phyloP scores from a whole-genome alignment of 2,888 invertebrate species.

The Erebia ligea region DNA sequence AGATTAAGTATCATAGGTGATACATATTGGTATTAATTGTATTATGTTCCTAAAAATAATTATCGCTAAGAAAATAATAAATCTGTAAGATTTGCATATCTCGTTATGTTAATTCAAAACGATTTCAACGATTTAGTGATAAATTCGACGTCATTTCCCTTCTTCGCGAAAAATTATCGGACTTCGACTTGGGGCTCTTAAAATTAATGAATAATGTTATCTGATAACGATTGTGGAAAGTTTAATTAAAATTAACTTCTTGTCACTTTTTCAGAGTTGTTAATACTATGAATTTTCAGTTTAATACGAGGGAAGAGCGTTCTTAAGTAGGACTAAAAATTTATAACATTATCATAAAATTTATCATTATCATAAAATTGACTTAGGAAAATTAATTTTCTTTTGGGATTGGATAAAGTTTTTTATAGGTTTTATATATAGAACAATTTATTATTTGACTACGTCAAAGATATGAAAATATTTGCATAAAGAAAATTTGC shows the following conservation, averaged over 20 bases:
- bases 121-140: constrained; percentile 76
- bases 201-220: constrained; percentile 83
- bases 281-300: constrained; percentile 75
- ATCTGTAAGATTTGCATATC: constrained; percentile 77
- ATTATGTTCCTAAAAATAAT: constrained; percentile 58
- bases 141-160: constrained; percentile 80
- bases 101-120: constrained; percentile 74
- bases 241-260: constrained; percentile 80
- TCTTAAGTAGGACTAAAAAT: constrained; percentile 62
- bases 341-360: constrained; percentile 45
- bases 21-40: constrained; percentile 5
- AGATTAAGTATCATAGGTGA: too few relatives aligned
- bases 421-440: background rate
- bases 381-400: constrained; percentile 40
- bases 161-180: constrained; percentile 77
- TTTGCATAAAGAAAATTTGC: background rate
- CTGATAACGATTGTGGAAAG: constrained; percentile 79
- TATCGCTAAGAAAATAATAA: constrained; percentile 69
- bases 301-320: constrained; percentile 63
- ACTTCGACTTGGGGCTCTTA: constrained; percentile 75
- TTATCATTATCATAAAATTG: constrained; percentile 42
- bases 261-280: constrained; percentile 65
- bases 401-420: constrained; percentile 14
- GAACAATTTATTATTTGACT: constrained; percentile 1
- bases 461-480: background rate